These are phyloP conservation scores for Stichopus horrens DNA, from an alignment of 53 echinoderm and acorn worm genomes.

Conservation along the genomic window DNA sequence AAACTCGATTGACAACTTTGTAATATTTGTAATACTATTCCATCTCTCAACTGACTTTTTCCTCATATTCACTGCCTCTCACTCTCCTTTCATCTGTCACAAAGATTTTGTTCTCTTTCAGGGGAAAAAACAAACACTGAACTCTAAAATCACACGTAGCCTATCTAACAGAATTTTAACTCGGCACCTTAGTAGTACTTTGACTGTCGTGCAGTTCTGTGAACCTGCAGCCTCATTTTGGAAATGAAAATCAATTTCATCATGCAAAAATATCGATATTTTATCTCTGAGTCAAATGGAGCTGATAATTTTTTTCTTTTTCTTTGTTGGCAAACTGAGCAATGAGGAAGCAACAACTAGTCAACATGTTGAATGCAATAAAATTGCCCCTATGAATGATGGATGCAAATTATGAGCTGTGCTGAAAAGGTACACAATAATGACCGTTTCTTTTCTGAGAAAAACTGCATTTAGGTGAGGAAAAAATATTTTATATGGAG, in stretches of 20 bases:
- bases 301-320: constrained; percentile 20
- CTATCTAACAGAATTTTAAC: too few relatives aligned
- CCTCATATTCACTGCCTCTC: neutral
- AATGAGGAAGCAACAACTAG: neutral
- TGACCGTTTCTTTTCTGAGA: neutral
- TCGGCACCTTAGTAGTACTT: neutral
- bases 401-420: neutral
- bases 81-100: neutral
- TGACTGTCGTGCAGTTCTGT: neutral
- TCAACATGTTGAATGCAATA: neutral
- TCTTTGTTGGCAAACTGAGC: neutral
- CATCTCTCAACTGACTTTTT: neutral
- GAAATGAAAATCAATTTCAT: constrained; percentile 27
- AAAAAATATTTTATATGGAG: neutral
- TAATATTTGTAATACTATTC: neutral
- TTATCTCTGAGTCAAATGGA: constrained; percentile 20
- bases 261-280: constrained; percentile 40
- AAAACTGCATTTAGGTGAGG: neutral
- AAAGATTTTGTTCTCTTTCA: neutral
- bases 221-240: neutral
- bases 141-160: neutral
- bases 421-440: neutral
- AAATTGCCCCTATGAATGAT: neutral
- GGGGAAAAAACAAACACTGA: neutral
- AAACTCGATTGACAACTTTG: neutral